Evolutionary conservation across 1,140 invertebrate genomes (phyloP), one percentile per base, ranked within the genome.

Genomic region (Drepana arcuata): DNA sequence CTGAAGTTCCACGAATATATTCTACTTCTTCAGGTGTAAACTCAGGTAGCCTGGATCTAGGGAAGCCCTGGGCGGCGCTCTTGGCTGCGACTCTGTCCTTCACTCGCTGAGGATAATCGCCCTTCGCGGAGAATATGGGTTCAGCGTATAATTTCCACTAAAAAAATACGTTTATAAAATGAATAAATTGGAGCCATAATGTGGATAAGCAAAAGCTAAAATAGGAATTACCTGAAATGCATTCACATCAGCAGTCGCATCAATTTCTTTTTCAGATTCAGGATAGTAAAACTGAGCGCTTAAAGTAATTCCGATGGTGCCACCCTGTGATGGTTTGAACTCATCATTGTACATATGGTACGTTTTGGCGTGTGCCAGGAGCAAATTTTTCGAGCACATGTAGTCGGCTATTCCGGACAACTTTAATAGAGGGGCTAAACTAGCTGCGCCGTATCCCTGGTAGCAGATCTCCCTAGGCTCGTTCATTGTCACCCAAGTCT

Each of bases 401-500:
- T 89, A 89, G 23, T 86, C 79, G 0, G 64, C 84, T 16, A 83
- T 69, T 11, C 86, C 86, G 0, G 65, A 56, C 38, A 77, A 79
- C 43, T 84, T 80, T 7, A 79, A 60, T 1, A 70, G 54, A 0
- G 86, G 86, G 1, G 86, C 85, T 44, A 83, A 69, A 10, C 58
- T 62, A 21, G 63, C 70, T 2, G 46, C 48, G 12, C 84, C 84
- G 57, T 91, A 91, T 9, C 87, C 87, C 13, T 71, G 61, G 27
- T 84, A 70, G 32, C 88, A 89, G 11, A 87, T 61, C 46, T 87
- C 83, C 52, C 78, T 72, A 1, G 90, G 89, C 65, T 92, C 90
- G 54, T 92, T 92, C 16, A 93, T 84, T 1, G 91, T 92, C 1
- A 87, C 86, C 89, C 90, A 93, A 34, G 82, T 54, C 40, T 87